A percentile compares a stretch with the other conserved stretches of the same genome.
Evolutionary conservation across 2,113 vertebrate species (phyloP).

Genomic region (Meles meles): DNA sequence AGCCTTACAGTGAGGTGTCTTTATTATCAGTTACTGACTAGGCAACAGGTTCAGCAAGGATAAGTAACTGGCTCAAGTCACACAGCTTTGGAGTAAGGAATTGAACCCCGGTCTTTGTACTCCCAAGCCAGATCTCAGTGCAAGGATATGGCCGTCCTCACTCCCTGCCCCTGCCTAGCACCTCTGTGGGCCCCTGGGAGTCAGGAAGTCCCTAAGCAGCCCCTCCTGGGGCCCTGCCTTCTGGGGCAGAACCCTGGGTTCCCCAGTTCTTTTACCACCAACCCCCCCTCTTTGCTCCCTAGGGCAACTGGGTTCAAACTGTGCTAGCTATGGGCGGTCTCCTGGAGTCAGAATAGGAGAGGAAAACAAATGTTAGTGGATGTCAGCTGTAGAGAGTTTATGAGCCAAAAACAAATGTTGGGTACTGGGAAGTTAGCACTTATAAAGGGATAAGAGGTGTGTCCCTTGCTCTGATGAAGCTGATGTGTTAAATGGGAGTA

Average conservation of each 20-base stretch:
- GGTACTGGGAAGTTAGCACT: background rate
- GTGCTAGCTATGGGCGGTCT: background rate
- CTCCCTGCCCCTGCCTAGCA: background rate
- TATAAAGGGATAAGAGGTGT: too few relatives aligned
- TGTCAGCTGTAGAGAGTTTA: background rate
- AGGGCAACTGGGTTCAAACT: background rate
- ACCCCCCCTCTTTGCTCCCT: background rate
- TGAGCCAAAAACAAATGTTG: background rate
- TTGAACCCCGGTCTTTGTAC: background rate
- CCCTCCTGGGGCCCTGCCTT: background rate
- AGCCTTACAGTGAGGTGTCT: background rate
- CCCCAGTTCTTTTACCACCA: background rate
- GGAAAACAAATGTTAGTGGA: background rate
- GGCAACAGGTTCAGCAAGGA: background rate
- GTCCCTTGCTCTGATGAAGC: background rate
- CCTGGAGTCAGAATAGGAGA: background rate
- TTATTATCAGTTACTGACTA: background rate
- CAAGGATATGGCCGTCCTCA: background rate
- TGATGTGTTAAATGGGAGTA: background rate
- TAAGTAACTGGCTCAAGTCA: background rate
- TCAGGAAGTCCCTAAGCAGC: slow-evolving; percentile 43
- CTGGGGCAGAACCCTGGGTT: slow-evolving; percentile 18
- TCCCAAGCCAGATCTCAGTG: background rate
- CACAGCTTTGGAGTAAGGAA: background rate
- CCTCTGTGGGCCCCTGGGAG: background rate